Conservation (phyloP, 2,888 invertebrate genomes). For the Helleia helle region DNA sequence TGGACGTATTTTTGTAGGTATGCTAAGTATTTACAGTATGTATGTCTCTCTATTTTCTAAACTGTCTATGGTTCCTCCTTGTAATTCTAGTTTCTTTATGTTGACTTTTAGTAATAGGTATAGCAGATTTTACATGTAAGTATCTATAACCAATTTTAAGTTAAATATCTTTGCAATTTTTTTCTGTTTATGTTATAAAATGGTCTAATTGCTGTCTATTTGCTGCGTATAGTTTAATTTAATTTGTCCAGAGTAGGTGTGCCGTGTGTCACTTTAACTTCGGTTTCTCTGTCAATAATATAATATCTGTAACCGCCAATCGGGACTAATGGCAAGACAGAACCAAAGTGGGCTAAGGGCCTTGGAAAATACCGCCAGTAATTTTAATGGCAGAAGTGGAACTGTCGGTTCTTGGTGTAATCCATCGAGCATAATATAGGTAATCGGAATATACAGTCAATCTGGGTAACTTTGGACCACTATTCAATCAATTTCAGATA, state of each 20-base stretch:
- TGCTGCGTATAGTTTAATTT: neutral
- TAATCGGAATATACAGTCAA: constrained; percentile 14
- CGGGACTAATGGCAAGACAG: constrained; percentile 10
- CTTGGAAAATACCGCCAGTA: constrained; percentile 10
- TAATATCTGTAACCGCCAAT: neutral
- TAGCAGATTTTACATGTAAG: constrained; percentile 10
- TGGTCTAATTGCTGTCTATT: constrained; percentile 3
- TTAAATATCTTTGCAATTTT: constrained; percentile 6
- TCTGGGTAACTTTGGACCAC: too few relatives aligned
- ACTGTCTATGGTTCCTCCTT: neutral
- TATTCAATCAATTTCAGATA: too few relatives aligned
- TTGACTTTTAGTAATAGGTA: constrained; percentile 7
- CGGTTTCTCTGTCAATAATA: neutral
- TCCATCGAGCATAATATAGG: constrained; percentile 14
- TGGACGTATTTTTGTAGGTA: too few relatives aligned
- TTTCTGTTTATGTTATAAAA: constrained; percentile 6
- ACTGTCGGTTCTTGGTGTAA: neutral
- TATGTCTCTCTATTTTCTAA: too few relatives aligned
- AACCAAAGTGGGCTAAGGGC: too few relatives aligned
- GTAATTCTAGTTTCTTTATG: constrained; percentile 1
- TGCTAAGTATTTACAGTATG: too few relatives aligned
- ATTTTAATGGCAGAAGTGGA: constrained; percentile 7
- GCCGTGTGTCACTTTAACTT: constrained; percentile 2
- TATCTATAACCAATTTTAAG: constrained; percentile 9
- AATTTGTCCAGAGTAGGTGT: too few relatives aligned